phyloP scores from a whole-genome alignment of 2,797 vertebrate species.

The Aldrovandia affinis region DNA sequence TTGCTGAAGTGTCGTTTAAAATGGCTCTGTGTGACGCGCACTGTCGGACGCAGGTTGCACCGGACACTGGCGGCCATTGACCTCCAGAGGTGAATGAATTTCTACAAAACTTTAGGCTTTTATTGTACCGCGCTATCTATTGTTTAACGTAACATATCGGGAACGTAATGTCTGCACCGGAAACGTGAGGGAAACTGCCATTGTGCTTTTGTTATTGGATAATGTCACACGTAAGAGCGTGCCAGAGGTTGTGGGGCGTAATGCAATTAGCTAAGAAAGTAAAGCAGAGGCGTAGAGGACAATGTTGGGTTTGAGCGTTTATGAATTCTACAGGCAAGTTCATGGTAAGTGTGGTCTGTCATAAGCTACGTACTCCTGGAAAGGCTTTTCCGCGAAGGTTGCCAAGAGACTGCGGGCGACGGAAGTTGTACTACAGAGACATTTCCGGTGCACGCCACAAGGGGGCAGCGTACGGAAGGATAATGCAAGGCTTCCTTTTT shows the following conservation, averaged over 20 bases:
- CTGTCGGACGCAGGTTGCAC: not conserved
- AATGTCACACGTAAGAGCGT: not conserved
- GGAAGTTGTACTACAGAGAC: not conserved
- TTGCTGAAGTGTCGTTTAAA: not conserved
- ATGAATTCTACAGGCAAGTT: not conserved
- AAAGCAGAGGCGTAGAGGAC: not conserved
- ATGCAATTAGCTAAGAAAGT: not conserved
- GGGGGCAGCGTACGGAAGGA: constrained; percentile 58
- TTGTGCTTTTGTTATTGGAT: constrained; percentile 8
- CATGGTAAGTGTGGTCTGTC: not conserved
- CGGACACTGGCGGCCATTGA: not conserved
- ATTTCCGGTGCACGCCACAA: constrained; percentile 43
- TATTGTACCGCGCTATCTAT: not conserved
- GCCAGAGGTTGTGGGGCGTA: not conserved
- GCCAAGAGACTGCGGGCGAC: not conserved
- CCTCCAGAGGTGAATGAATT: not conserved
- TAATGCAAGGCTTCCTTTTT: not conserved
- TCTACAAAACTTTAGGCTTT: not conserved
- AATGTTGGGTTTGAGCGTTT: not conserved
- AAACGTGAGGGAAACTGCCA: constrained; percentile 3
- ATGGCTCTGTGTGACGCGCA: not conserved
- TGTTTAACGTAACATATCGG: not conserved
- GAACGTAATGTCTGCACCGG: not conserved
- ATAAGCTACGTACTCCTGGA: not conserved
- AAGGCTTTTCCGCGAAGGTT: not conserved